Conservation (phyloP, 1,140 invertebrate genomes). For the Oppia nitens region DNA sequence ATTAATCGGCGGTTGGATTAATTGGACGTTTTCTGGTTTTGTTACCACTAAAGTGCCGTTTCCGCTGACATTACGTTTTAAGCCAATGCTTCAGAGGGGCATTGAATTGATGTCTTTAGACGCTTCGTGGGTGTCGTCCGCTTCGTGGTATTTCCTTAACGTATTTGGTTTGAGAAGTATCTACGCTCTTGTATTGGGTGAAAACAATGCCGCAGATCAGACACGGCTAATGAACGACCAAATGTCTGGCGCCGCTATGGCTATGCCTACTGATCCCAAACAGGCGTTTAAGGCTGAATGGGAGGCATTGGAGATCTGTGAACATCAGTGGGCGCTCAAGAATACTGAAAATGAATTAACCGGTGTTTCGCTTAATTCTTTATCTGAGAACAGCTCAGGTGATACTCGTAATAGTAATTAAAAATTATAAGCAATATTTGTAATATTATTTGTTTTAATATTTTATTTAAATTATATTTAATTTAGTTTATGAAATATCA, state of each 20-base stretch:
- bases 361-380: neutral
- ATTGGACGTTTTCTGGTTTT: constrained; percentile 99
- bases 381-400: neutral
- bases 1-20: constrained; percentile 97
- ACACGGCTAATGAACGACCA: constrained; percentile 93
- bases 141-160: constrained; percentile 99
- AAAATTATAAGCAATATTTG: too few relatives aligned
- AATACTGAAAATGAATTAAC: constrained; percentile 36
- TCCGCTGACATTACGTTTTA: constrained; percentile 89
- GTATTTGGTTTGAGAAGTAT: constrained; percentile 96
- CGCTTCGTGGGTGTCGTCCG: constrained; percentile 98
- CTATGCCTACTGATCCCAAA: constrained; percentile 92
- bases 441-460: neutral
- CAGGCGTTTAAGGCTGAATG: constrained; percentile 98
- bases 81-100: constrained; percentile 96
- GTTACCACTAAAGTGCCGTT: constrained; percentile 98
- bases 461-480: neutral
- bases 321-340: constrained; percentile 74
- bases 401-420: neutral
- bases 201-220: constrained; percentile 63
- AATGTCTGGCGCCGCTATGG: constrained; percentile 89
- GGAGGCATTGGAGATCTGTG: constrained; percentile 92
- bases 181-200: constrained; percentile 85
- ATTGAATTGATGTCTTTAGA: constrained; percentile 86
- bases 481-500: neutral